These are phyloP conservation scores for Pseudorhombus dupliciocellatus DNA, from an alignment of 2,113 vertebrate genomes.

Conservation along the genomic window DNA sequence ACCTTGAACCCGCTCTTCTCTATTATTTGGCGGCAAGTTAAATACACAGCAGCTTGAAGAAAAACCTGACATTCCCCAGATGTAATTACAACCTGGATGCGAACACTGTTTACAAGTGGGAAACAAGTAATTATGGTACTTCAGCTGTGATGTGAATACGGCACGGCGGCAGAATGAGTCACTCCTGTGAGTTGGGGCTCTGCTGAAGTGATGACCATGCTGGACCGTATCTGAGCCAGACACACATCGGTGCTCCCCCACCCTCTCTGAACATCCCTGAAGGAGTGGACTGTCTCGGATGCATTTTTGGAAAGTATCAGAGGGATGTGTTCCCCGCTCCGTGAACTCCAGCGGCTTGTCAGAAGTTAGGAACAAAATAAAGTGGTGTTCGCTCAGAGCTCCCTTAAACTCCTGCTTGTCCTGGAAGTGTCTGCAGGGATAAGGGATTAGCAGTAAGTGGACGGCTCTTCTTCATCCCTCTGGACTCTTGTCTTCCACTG, in stretches of 20 bases:
- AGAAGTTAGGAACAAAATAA: neutral
- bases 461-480: neutral
- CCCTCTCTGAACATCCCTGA: neutral
- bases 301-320: neutral
- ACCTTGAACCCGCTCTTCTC: neutral
- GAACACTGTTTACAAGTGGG: conserved; percentile 8
- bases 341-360: neutral
- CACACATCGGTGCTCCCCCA: neutral
- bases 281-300: neutral
- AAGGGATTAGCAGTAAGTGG: neutral
- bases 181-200: neutral
- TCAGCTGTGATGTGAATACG: neutral
- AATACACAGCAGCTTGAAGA: neutral
- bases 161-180: neutral
- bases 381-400: neutral
- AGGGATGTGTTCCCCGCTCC: neutral
- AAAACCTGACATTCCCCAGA: neutral
- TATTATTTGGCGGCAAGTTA: neutral
- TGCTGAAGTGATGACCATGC: neutral
- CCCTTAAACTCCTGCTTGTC: neutral
- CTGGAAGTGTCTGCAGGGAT: neutral
- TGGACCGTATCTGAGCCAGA: neutral
- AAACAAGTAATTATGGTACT: neutral
- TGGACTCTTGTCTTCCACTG: neutral
- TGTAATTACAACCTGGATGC: neutral